These are phyloP conservation scores for Tinea semifulvella DNA, from an alignment of 2,888 invertebrate species.

Conservation along the genomic window DNA sequence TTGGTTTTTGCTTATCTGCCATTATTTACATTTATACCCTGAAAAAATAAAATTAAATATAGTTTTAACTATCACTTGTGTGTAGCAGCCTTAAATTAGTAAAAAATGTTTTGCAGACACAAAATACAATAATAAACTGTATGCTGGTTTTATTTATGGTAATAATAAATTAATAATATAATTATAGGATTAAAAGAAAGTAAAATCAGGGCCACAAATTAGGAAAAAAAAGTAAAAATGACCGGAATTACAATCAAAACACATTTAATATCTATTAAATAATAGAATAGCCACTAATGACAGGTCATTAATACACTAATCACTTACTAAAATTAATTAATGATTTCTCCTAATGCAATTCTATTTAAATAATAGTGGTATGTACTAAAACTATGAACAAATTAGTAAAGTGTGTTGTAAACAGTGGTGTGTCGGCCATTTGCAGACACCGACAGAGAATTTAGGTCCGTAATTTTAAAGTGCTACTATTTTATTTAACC, in stretches of 20 bases:
- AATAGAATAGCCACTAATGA: not conserved
- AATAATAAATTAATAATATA: too few species aligned
- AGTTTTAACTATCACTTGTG: too few species aligned
- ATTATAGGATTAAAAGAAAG: too few species aligned
- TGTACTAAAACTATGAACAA: conserved; percentile 13
- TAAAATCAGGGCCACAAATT: not conserved
- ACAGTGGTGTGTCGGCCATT: conserved; percentile 78
- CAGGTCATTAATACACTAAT: not conserved
- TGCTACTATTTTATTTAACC: conserved; percentile 48
- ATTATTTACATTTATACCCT: not conserved
- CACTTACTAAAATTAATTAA: not conserved
- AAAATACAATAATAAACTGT: too few species aligned
- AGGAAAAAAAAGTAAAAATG: not conserved
- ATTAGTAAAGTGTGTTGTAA: conserved; percentile 59
- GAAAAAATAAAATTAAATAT: too few species aligned
- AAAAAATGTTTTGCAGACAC: too few species aligned
- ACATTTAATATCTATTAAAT: conserved; percentile 4
- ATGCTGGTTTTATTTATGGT: too few species aligned
- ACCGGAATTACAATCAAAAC: conserved; percentile 10
- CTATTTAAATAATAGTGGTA: not conserved
- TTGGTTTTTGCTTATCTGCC: not conserved
- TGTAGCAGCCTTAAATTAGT: too few species aligned
- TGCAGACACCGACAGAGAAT: conserved; percentile 74
- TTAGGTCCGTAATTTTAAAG: conserved; percentile 64
- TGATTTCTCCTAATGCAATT: not conserved